Percentiles rank a stretch among this genome's conserved stretches.
Evolutionary conservation across 2,888 invertebrate genomes (phyloP).

Genomic region (Hydrotaea diabolus): DNA sequence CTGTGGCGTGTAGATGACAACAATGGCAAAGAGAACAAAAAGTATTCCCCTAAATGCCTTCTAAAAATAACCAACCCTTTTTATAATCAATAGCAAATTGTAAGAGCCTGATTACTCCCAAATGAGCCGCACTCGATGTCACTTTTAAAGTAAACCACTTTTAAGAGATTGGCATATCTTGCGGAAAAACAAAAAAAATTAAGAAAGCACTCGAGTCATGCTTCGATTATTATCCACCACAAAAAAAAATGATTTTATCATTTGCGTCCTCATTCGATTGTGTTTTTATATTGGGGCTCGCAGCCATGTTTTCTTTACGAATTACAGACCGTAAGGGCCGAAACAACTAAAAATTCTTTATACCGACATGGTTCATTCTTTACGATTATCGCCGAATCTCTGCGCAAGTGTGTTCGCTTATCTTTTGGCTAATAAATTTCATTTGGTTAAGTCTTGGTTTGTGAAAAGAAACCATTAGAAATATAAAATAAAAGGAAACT

Average conservation of each 20-base stretch:
- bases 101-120: no score
- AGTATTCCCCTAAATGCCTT: no score
- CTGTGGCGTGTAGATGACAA: no score
- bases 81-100: no score
- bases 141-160: neutral
- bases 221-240: neutral
- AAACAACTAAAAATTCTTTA: neutral
- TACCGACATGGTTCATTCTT: neutral
- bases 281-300: neutral
- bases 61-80: neutral
- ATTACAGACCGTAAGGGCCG: neutral
- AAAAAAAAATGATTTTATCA: neutral
- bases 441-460: neutral
- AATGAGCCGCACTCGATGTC: no score
- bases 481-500: no score
- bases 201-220: conserved; percentile 1
- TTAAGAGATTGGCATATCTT: neutral
- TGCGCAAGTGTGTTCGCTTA: neutral
- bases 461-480: no score
- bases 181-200: neutral
- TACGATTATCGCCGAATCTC: neutral
- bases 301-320: neutral
- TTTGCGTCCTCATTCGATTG: neutral
- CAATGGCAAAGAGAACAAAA: no score
- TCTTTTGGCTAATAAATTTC: conserved; percentile 1